Percentiles rank a stretch among this genome's conserved stretches.
Evolutionary conservation across 2,113 vertebrate genomes (phyloP).

Genomic region (Crotalus viridis): DNA sequence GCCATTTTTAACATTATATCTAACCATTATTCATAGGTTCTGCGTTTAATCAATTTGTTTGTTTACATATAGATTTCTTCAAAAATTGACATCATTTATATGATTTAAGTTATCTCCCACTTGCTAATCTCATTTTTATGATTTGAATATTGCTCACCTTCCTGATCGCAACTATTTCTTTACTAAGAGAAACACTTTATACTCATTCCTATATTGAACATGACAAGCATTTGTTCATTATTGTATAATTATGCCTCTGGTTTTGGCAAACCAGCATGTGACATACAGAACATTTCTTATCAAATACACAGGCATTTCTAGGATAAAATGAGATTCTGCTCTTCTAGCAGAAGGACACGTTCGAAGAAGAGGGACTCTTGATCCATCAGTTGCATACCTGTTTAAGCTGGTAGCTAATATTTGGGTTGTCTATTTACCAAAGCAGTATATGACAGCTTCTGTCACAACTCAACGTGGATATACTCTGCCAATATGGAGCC

Average conservation of each 20-base stretch:
- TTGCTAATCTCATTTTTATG: constrained; percentile 35
- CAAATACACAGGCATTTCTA: not conserved
- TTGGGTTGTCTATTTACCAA: not conserved
- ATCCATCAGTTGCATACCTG: not conserved
- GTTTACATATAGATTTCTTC: not conserved
- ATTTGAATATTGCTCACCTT: constrained; percentile 22
- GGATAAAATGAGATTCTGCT: fast-evolving
- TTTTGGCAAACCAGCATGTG: fast-evolving
- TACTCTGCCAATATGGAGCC: not conserved
- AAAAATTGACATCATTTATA: not conserved
- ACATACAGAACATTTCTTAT: not conserved
- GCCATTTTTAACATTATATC: not conserved
- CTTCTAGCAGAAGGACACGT: not conserved
- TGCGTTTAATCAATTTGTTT: not conserved
- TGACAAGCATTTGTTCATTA: fast-evolving
- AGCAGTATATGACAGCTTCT: not conserved
- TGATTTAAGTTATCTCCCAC: not conserved
- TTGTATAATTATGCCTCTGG: not conserved
- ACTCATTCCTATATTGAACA: not conserved
- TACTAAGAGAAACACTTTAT: not conserved
- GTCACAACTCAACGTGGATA: not conserved
- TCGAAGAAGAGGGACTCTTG: not conserved
- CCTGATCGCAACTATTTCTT: constrained; percentile 13
- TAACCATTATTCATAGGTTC: not conserved
- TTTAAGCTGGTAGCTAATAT: not conserved